Percentiles rank a stretch among this genome's conserved stretches.
These are phyloP conservation scores for Hemichromis elongatus DNA, from an alignment of 2,113 vertebrate genomes.

Conservation along the genomic window DNA sequence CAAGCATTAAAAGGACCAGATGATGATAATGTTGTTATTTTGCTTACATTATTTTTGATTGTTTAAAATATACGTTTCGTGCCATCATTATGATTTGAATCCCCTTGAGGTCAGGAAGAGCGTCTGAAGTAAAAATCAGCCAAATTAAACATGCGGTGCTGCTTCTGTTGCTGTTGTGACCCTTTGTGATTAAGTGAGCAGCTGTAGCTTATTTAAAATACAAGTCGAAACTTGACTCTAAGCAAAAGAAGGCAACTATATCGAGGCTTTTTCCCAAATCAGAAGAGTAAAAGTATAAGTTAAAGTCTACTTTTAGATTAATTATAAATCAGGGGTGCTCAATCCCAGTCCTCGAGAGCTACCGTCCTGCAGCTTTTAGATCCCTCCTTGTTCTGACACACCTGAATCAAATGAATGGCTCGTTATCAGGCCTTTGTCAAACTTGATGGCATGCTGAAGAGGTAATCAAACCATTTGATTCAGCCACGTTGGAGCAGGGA, in stretches of 20 bases:
- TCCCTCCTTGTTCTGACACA: no score
- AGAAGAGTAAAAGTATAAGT: background rate
- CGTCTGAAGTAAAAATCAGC: background rate
- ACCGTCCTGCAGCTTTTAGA: no score
- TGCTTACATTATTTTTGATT: background rate
- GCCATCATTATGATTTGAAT: background rate
- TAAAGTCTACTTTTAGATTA: background rate
- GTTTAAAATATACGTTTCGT: background rate
- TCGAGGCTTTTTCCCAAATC: rapidly evolving
- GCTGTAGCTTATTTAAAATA: background rate
- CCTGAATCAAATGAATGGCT: no score
- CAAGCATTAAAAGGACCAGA: background rate
- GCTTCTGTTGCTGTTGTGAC: background rate
- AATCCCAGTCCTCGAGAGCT: no score
- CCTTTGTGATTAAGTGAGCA: background rate
- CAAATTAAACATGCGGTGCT: rapidly evolving
- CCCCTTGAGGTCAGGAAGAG: background rate
- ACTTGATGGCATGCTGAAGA: no score
- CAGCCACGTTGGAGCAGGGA: no score
- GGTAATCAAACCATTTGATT: no score
- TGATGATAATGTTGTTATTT: background rate
- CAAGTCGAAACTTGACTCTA: background rate
- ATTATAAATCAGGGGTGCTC: no score
- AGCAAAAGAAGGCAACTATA: background rate
- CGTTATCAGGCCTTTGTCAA: no score